Percentiles rank a stretch among this genome's conserved stretches.
These are phyloP conservation scores for Pseudotriccus pelzelni DNA, from an alignment of 2,797 vertebrate genomes.

Conservation along the genomic window DNA sequence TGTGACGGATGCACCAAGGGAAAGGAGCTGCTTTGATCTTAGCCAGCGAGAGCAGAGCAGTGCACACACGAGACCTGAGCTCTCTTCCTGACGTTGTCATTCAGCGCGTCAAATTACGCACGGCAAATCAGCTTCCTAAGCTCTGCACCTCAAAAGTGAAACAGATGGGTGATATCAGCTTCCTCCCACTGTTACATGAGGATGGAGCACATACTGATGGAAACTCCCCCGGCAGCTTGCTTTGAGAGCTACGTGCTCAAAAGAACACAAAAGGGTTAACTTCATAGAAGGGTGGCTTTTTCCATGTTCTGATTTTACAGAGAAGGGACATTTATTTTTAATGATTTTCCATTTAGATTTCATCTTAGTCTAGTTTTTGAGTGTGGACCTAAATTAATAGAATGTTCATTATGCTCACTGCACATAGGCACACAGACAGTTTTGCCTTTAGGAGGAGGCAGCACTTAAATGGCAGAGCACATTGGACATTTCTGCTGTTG, in stretches of 20 bases:
- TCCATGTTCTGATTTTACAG: background rate
- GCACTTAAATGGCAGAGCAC: background rate
- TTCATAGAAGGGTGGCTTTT: background rate
- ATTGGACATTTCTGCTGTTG: background rate
- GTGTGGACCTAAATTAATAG: background rate
- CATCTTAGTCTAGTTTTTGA: background rate
- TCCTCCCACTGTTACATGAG: background rate
- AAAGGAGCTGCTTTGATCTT: background rate
- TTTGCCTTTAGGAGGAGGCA: background rate
- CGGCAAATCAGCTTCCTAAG: background rate
- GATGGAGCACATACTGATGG: background rate
- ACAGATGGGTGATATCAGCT: constrained; percentile 1
- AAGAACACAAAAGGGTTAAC: background rate
- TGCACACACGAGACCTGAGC: background rate
- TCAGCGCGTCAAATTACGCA: fast-evolving
- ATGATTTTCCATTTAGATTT: background rate
- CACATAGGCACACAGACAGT: background rate
- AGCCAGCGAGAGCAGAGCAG: background rate
- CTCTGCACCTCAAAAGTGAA: background rate
- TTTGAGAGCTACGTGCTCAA: background rate
- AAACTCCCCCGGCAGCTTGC: background rate
- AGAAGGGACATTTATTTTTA: background rate
- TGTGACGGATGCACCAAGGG: background rate
- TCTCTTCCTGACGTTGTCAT: background rate
- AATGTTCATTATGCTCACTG: background rate